Evolutionary conservation across 1,140 invertebrate species (phyloP).

Genomic region (Hydropsyche tenuis): DNA sequence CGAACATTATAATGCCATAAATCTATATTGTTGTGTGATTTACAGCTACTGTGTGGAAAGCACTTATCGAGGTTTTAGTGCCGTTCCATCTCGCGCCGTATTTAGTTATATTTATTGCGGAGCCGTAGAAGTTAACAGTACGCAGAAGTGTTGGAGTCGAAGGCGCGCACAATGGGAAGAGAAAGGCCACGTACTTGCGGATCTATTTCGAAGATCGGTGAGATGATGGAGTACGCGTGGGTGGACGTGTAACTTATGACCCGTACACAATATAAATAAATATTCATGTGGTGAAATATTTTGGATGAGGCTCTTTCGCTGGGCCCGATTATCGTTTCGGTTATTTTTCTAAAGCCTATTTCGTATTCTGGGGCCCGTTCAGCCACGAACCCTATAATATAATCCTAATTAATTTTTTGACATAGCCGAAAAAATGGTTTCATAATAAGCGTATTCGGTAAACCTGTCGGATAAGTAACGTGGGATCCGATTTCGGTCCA

Average conservation of each 20-base stretch:
- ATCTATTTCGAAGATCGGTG: conserved; percentile 19
- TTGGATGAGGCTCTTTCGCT: neutral
- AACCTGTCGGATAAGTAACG: conserved; percentile 8
- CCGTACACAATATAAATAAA: conserved; percentile 37
- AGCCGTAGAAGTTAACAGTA: neutral
- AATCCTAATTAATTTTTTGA: conserved; percentile 21
- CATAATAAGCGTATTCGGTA: conserved; percentile 17
- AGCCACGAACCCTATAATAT: conserved; percentile 2
- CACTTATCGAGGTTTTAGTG: conserved; percentile 23
- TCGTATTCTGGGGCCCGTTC: neutral
- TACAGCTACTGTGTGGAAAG: conserved; percentile 24
- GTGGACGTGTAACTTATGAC: conserved; percentile 44
- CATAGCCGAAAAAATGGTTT: neutral
- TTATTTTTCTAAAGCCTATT: neutral
- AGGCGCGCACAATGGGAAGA: neutral
- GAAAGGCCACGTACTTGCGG: neutral
- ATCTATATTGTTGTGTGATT: conserved; percentile 24
- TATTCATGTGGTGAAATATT: conserved; percentile 45
- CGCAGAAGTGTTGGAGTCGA: too few relatives aligned
- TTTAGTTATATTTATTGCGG: conserved; percentile 18
- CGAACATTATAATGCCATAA: conserved; percentile 20
- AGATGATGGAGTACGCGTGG: conserved; percentile 33
- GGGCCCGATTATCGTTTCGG: too few relatives aligned
- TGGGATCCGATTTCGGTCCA: neutral
- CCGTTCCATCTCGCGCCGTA: conserved; percentile 14